Evolutionary conservation across 2,113 vertebrate species (phyloP), one percentile per base, ranked within the genome.

Genomic region (Pelecanoides urinatrix): DNA sequence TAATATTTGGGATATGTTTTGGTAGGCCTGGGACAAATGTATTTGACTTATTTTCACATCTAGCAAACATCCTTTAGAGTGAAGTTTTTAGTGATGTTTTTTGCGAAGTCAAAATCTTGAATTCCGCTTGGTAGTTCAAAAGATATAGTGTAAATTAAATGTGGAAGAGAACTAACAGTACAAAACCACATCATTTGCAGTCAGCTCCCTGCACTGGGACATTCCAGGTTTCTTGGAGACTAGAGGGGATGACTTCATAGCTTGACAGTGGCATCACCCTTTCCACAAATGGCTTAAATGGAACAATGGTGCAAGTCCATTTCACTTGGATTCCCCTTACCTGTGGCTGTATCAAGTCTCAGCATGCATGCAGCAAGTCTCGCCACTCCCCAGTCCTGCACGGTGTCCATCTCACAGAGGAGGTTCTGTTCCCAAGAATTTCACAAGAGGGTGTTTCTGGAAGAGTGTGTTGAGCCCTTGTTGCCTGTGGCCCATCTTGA

Each of bases 261-360:
- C 55, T 72, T 68, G 56, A 36, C 20, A 23, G 44, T 32, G 17
- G 6, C 55, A 44, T 42, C 34, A 36, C 13, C 44, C 27, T 70
- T 71, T 83, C 52, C n/a, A 62, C 32, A 38, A 44, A 34, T 10
- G 42, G 16, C 21, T 67, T 68, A 42, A 76, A 52, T 40, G 12
- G 27, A 52, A 17, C 22, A 49, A 40, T 5, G 6, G 10, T 70
- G 13, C 23, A 8, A 86, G 72, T 26, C 38, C 12, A 5, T 71
- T 66, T 83, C 38, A 14, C 32, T 53, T 26, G 26, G 50, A 16
- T 30, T 70, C 36, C 18, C 23, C 40, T 83, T 42, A 10, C 40
- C 32, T 23, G 30, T 53, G 38, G 38, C 3, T 0, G 0, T 29
- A 7, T 29, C 27, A 40, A 25, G 18, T 9, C 45, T 65, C n/a